These are phyloP conservation scores for Heliothis virescens DNA, from an alignment of 1,140 invertebrate species.

Conservation along the genomic window DNA sequence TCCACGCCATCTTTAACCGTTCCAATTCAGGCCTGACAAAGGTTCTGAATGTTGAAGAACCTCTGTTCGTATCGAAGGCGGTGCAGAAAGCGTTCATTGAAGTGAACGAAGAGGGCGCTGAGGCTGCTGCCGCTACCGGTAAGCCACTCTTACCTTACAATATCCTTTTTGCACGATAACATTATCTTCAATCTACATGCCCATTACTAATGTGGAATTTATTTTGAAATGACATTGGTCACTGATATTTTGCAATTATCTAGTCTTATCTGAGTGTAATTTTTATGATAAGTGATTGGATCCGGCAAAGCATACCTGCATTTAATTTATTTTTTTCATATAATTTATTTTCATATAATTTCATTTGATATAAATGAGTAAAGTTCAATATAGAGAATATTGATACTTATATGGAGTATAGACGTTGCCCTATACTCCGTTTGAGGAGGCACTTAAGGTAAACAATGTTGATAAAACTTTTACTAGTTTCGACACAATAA, in stretches of 20 bases:
- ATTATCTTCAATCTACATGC: too few relatives aligned
- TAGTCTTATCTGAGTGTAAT: too few relatives aligned
- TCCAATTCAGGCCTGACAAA: conserved; percentile 70
- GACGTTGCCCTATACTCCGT: too few relatives aligned
- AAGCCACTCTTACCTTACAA: conserved; percentile 43
- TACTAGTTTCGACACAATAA: too few relatives aligned
- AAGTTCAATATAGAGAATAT: too few relatives aligned
- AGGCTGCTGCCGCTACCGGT: conserved; percentile 79
- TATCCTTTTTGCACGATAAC: too few relatives aligned
- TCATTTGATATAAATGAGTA: too few relatives aligned
- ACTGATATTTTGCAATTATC: neutral
- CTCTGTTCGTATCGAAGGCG: conserved; percentile 74
- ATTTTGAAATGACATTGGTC: neutral
- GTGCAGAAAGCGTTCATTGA: conserved; percentile 80
- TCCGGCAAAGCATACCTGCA: neutral
- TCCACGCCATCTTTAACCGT: conserved; percentile 68
- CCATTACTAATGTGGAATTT: conserved; percentile 3
- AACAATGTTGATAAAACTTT: too few relatives aligned
- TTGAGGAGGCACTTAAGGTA: too few relatives aligned
- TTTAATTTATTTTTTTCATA: too few relatives aligned
- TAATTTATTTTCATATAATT: too few relatives aligned
- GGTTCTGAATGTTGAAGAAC: conserved; percentile 64
- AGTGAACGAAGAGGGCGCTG: conserved; percentile 79
- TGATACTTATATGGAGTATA: too few relatives aligned
- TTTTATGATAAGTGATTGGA: neutral